phyloP scores from a whole-genome alignment of 2,113 vertebrate species.

The Anthoscopus minutus region DNA sequence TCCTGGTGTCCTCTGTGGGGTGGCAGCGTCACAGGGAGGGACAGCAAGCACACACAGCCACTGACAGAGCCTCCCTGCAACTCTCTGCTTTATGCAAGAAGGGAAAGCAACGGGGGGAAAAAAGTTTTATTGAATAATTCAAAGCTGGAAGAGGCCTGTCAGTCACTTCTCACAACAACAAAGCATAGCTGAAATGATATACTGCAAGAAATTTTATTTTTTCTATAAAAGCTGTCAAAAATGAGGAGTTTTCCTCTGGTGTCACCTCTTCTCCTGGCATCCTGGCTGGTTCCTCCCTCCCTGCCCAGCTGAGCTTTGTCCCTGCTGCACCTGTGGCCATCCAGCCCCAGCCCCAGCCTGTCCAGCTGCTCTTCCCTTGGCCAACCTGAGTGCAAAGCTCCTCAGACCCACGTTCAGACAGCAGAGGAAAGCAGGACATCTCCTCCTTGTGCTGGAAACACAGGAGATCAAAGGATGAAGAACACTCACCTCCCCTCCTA shows the following conservation, averaged over 20 bases:
- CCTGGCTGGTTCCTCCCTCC: not conserved
- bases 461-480: not conserved
- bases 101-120: not conserved
- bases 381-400: not conserved
- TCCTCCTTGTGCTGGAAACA: not conserved
- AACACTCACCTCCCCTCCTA: not conserved
- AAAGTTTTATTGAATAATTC: not conserved
- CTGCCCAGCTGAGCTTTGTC: not conserved
- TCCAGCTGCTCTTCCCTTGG: not conserved
- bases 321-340: fast-evolving
- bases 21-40: not conserved
- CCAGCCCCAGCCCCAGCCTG: not conserved
- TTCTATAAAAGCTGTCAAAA: not conserved
- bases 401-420: not conserved
- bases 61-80: not conserved
- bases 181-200: not conserved
- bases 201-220: not conserved
- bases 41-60: not conserved
- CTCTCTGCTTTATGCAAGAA: not conserved
- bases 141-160: not conserved
- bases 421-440: not conserved
- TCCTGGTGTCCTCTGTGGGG: not conserved
- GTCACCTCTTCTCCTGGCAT: not conserved
- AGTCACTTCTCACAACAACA: not conserved
- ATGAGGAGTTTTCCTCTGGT: not conserved